phyloP scores from a whole-genome alignment of 2,113 vertebrate species.

The Galemys pyrenaicus region DNA sequence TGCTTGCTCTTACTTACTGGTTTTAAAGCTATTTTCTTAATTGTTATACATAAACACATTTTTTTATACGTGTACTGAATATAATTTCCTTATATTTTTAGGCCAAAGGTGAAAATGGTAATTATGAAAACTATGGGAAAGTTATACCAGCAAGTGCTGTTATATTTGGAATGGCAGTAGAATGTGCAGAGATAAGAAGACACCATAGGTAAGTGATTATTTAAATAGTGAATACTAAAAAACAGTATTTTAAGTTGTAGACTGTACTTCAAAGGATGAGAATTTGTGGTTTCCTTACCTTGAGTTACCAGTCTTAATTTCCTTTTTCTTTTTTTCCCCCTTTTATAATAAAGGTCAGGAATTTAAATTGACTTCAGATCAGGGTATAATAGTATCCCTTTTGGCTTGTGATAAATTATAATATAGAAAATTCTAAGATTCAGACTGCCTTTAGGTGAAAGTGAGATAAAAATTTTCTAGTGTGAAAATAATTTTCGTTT shows the following conservation, averaged over 20 bases:
- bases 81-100: slow-evolving; percentile 70
- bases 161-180: slow-evolving; percentile 94
- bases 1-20: not conserved
- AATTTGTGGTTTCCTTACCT: not conserved
- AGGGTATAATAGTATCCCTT: not conserved
- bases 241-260: not conserved
- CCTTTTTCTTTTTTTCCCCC: not conserved
- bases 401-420: not conserved
- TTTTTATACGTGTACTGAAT: not conserved
- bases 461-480: not conserved
- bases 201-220: slow-evolving; percentile 91
- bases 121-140: slow-evolving; percentile 87
- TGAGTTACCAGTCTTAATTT: slow-evolving; percentile 23
- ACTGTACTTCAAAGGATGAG: not conserved
- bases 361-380: not conserved
- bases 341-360: not conserved
- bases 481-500: slow-evolving; percentile 28
- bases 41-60: not conserved
- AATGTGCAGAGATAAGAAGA: slow-evolving; percentile 94
- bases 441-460: not conserved
- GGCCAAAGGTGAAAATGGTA: slow-evolving; percentile 78
- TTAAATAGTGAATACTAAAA: not conserved
- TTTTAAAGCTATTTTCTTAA: not conserved
- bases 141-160: slow-evolving; percentile 96
- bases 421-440: slow-evolving; percentile 3